These are phyloP conservation scores for Nothura maculosa DNA, from an alignment of 2,797 vertebrate species.

Conservation along the genomic window DNA sequence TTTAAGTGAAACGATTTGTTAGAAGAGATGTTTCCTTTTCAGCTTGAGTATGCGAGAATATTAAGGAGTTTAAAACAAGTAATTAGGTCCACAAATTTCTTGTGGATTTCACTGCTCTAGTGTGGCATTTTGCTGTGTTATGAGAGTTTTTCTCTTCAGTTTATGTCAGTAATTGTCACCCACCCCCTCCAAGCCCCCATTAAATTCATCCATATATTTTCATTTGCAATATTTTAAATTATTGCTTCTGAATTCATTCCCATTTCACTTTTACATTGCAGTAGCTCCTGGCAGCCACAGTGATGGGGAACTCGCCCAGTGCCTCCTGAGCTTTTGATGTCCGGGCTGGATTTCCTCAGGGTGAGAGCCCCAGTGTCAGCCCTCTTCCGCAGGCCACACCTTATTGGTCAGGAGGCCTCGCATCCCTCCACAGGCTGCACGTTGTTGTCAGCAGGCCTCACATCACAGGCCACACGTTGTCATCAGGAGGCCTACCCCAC, in stretches of 20 bases:
- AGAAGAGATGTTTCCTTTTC: background rate
- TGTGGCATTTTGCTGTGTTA: background rate
- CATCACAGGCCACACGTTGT: background rate
- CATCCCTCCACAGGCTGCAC: too few relatives aligned
- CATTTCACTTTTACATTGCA: background rate
- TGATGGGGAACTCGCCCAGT: background rate
- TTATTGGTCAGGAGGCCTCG: too few relatives aligned
- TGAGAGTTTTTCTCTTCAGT: background rate
- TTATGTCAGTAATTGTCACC: background rate
- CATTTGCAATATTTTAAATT: background rate
- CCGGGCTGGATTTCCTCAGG: background rate
- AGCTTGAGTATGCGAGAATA: background rate
- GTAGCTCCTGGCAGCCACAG: background rate
- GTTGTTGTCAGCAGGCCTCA: too few relatives aligned
- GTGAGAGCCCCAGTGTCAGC: background rate
- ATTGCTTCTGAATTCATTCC: background rate
- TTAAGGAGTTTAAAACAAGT: background rate
- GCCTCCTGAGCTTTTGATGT: background rate
- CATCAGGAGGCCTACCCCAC: background rate
- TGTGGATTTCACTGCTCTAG: background rate
- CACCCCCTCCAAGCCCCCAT: accelerated
- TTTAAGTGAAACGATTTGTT: background rate
- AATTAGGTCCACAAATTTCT: background rate
- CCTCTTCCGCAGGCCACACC: background rate
- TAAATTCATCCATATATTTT: background rate